These are phyloP conservation scores for Eupithecia centaureata DNA, from an alignment of 2,888 invertebrate genomes.

Conservation along the genomic window DNA sequence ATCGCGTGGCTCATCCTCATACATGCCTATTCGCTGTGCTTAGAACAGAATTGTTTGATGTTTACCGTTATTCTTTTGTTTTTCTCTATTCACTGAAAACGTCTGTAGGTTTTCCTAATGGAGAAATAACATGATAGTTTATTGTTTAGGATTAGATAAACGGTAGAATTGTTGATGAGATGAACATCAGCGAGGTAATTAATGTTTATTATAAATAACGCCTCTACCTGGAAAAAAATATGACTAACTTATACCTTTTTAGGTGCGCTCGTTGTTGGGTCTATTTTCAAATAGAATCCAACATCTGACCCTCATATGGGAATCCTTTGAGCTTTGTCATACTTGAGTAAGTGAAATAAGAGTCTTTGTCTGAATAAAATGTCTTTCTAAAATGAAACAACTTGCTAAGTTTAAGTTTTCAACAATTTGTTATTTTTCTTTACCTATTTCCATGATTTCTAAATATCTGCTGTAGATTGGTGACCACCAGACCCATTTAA, in stretches of 20 bases:
- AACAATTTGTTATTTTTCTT: not conserved
- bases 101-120: constrained; percentile 21
- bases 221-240: not conserved
- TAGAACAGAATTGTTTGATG: constrained; percentile 42
- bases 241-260: not conserved
- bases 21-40: constrained; percentile 53
- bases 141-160: not conserved
- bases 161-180: not conserved
- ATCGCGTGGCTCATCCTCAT: constrained; percentile 64
- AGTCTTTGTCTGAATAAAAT: not conserved
- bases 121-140: not conserved
- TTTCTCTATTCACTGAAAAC: constrained; percentile 30
- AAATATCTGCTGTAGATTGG: not conserved
- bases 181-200: not conserved
- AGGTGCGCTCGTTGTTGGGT: not conserved
- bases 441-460: too few relatives aligned
- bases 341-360: not conserved
- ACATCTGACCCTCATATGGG: not conserved
- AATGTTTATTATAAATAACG: not conserved
- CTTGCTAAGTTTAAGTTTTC: not conserved
- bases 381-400: constrained; percentile 1
- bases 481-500: too few relatives aligned
- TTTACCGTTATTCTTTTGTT: constrained; percentile 45
- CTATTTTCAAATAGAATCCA: not conserved
- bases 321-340: not conserved